Conservation (phyloP, 2,888 invertebrate genomes). For the Euzophera pinguis region DNA sequence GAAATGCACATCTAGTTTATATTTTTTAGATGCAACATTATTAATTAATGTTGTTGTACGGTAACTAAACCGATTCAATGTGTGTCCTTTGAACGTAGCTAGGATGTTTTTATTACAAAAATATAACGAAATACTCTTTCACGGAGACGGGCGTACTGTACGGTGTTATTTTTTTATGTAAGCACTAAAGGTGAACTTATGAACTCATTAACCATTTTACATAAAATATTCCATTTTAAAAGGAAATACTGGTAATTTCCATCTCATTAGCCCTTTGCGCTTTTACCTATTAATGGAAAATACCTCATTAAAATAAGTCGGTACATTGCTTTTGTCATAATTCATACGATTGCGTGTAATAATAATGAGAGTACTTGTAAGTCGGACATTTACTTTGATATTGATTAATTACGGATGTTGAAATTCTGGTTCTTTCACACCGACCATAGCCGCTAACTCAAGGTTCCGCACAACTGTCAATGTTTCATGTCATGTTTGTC, state of each 20-base stretch:
- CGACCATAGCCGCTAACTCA: no score
- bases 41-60: no score
- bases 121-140: no score
- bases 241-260: neutral
- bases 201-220: neutral
- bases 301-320: neutral
- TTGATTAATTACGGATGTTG: constrained; percentile 1
- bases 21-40: no score
- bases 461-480: no score
- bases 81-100: no score
- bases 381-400: neutral
- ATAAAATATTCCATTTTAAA: neutral
- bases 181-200: neutral
- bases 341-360: constrained; percentile 7
- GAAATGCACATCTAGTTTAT: no score
- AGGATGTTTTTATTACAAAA: no score
- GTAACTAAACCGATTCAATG: no score
- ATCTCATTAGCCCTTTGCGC: neutral
- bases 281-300: neutral
- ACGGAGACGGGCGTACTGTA: no score
- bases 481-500: no score
- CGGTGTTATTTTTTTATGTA: no score
- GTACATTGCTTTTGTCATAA: neutral
- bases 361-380: neutral
- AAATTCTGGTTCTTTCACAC: neutral